Evolutionary conservation across 2,888 invertebrate species (phyloP).

Genomic region (Drosophila leonis): DNA sequence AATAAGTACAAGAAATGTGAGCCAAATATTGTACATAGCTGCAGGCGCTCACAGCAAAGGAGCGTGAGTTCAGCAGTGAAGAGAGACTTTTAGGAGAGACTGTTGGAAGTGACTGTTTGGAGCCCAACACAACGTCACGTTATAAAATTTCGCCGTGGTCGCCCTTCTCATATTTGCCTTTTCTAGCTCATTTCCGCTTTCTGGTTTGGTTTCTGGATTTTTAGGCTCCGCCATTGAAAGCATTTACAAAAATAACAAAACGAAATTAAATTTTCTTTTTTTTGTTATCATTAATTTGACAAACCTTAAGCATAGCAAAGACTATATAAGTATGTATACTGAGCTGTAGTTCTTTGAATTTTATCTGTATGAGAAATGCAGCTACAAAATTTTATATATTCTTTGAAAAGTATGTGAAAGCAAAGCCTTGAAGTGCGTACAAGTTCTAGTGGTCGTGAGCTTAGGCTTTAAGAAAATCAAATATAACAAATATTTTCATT

Average conservation of each 20-base stretch:
- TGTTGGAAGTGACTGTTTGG: background rate
- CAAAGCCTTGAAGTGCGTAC: too few relatives aligned
- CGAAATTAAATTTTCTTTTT: background rate
- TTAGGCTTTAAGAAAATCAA: too few relatives aligned
- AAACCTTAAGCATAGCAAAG: background rate
- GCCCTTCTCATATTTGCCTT: conserved; percentile 57
- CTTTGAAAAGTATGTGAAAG: too few relatives aligned
- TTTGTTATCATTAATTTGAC: background rate
- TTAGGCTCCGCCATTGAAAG: conserved; percentile 31
- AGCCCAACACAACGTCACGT: conserved; percentile 56
- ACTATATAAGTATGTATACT: too few relatives aligned
- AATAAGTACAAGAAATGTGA: conserved; percentile 62
- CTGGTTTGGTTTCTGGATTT: conserved; percentile 8
- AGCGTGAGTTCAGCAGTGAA: background rate
- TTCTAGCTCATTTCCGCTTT: conserved; percentile 67
- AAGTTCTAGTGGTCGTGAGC: too few relatives aligned
- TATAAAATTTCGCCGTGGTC: conserved; percentile 72
- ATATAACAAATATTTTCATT: too few relatives aligned
- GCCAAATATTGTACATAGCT: conserved; percentile 64
- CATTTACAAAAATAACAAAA: conserved; percentile 26
- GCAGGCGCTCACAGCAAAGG: conserved; percentile 23
- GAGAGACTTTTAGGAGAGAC: background rate
- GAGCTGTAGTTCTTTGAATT: too few relatives aligned
- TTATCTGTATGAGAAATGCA: too few relatives aligned
- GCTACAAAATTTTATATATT: too few relatives aligned